phyloP scores from a whole-genome alignment of 2,888 invertebrate genomes.

The Drosophila borborema region DNA sequence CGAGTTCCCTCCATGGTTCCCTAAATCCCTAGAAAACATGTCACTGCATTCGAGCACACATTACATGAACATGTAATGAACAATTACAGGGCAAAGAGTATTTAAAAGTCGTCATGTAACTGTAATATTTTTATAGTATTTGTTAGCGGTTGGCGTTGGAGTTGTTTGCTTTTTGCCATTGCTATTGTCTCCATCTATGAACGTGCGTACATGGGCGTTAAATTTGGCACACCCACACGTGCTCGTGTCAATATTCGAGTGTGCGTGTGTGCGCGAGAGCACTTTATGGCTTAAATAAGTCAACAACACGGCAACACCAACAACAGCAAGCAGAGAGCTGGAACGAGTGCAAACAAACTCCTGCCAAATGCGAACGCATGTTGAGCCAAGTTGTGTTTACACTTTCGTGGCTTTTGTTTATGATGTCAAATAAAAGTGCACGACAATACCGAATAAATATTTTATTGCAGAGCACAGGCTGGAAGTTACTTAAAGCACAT shows the following conservation, averaged over 20 bases:
- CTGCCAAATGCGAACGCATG: conserved; percentile 34
- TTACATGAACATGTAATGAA: too few relatives aligned
- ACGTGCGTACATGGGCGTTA: conserved; percentile 77
- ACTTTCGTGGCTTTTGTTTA: conserved; percentile 82
- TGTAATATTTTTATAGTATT: conserved; percentile 26
- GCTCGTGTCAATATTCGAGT: conserved; percentile 69
- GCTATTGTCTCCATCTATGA: conserved; percentile 50
- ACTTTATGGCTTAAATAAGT: conserved; percentile 82
- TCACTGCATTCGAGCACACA: background rate
- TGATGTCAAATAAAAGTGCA: conserved; percentile 82
- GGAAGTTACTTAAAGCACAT: conserved; percentile 46
- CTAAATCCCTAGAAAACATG: too few relatives aligned
- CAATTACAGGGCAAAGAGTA: conserved; percentile 1
- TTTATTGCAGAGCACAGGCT: conserved; percentile 61
- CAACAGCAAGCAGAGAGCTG: background rate
- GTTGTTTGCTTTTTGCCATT: conserved; percentile 41
- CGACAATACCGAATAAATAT: conserved; percentile 82
- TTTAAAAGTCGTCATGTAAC: conserved; percentile 24
- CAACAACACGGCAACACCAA: conserved; percentile 66
- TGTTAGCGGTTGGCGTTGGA: conserved; percentile 41
- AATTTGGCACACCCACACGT: conserved; percentile 79
- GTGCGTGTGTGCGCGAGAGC: conserved; percentile 55
- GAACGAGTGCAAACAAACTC: conserved; percentile 53
- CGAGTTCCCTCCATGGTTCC: too few relatives aligned
- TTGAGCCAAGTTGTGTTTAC: conserved; percentile 78